Evolutionary conservation across 2,888 invertebrate genomes (phyloP).

Genomic region (Mesopsocus fuscifrons): DNA sequence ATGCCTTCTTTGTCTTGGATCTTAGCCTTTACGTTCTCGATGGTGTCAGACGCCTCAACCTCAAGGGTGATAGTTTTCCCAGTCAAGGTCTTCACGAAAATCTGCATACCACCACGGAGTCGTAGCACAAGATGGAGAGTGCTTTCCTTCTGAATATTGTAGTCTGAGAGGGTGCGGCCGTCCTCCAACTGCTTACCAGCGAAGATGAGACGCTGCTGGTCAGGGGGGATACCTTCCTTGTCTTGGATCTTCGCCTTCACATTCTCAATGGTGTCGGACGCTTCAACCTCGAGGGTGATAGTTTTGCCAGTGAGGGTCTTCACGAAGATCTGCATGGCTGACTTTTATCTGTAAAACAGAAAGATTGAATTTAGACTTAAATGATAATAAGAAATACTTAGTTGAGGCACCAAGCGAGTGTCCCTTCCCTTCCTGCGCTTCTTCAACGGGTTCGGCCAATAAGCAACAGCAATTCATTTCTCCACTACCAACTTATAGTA

Average conservation of each 20-base stretch:
- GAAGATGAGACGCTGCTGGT: constrained; percentile 30
- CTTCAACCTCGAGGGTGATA: constrained; percentile 26
- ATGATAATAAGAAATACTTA: too few species aligned
- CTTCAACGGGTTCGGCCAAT: too few species aligned
- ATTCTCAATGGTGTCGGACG: constrained; percentile 31
- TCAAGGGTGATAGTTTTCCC: constrained; percentile 27
- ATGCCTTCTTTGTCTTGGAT: constrained; percentile 9
- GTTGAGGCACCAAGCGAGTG: too few species aligned
- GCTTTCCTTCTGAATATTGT: constrained; percentile 35
- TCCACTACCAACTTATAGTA: too few species aligned
- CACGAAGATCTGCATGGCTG: constrained; percentile 42
- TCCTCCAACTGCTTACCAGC: constrained; percentile 37
- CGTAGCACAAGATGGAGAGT: constrained; percentile 29
- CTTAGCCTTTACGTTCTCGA: constrained; percentile 7
- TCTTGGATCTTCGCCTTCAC: constrained; percentile 26
- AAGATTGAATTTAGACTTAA: too few species aligned
- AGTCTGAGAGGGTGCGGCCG: constrained; percentile 32
- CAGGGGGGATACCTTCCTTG: constrained; percentile 20
- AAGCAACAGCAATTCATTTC: too few species aligned
- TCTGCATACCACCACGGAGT: constrained; percentile 25
- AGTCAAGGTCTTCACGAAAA: constrained; percentile 23
- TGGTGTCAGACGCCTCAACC: constrained; percentile 5
- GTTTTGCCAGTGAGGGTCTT: constrained; percentile 30
- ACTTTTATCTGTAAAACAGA: background rate
- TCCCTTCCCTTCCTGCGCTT: too few species aligned